Evolutionary conservation across 2,888 invertebrate genomes (phyloP).

Genomic region (Leucophora obtusa): DNA sequence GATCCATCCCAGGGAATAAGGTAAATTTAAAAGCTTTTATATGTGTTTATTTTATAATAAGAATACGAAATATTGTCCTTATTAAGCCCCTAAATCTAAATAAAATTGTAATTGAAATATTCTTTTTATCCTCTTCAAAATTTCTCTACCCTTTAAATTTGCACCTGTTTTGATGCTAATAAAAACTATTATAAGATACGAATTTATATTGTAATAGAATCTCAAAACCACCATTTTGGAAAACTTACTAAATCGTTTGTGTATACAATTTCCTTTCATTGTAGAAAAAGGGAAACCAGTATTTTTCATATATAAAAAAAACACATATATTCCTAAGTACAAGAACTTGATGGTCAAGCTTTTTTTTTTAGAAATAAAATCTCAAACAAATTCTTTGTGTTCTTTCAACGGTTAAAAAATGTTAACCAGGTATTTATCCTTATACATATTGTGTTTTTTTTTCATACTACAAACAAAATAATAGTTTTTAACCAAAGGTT

Average conservation of each 20-base stretch:
- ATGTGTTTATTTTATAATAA: no score
- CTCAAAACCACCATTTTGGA: conserved; percentile 7
- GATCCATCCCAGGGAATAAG: no score
- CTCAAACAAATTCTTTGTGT: conserved; percentile 27
- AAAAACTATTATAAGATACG: neutral
- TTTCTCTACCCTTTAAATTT: neutral
- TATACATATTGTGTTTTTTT: neutral
- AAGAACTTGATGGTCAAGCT: conserved; percentile 44
- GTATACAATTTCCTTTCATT: conserved; percentile 51
- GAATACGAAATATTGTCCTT: no score
- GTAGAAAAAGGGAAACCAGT: conserved; percentile 64
- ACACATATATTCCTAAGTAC: neutral
- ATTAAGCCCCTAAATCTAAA: neutral
- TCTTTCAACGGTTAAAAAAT: conserved; percentile 54
- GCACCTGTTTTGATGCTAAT: neutral
- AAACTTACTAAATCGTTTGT: neutral
- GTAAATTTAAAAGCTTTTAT: no score
- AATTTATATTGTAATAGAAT: conserved; percentile 8
- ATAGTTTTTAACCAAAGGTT: conserved; percentile 43
- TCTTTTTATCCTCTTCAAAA: no score
- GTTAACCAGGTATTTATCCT: conserved; percentile 28
- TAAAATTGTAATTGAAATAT: no score
- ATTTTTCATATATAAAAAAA: conserved; percentile 31
- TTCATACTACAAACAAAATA: conserved; percentile 1
- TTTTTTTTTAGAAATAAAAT: conserved; percentile 13